phyloP scores from a whole-genome alignment of 2,888 invertebrate genomes.

The Pseudococcus jackbeardsleyi region DNA sequence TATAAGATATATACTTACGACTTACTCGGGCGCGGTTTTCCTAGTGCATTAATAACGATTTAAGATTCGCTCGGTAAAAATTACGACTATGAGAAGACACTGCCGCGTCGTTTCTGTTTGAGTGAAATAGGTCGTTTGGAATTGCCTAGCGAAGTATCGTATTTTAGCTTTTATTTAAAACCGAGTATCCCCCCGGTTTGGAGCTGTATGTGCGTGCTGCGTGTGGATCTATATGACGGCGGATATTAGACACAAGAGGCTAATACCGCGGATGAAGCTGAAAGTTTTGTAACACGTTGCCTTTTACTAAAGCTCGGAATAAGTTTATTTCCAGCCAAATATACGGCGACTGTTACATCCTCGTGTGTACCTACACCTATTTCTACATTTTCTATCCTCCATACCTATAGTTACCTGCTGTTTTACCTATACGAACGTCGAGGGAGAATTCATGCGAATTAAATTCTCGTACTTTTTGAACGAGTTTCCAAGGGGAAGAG shows the following conservation, averaged over 20 bases:
- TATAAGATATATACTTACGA: neutral
- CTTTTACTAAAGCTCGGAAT: constrained; percentile 13
- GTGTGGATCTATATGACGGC: neutral
- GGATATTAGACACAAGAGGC: constrained; percentile 53
- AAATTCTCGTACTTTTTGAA: constrained; percentile 11
- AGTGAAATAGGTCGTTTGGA: constrained; percentile 54
- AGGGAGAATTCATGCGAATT: constrained; percentile 12
- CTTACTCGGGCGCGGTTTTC: neutral
- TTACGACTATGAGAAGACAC: neutral
- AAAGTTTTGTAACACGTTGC: constrained; percentile 54
- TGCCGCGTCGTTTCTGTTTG: neutral
- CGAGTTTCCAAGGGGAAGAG: neutral
- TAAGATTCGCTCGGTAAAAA: constrained; percentile 11
- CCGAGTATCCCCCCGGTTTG: neutral
- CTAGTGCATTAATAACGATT: constrained; percentile 34
- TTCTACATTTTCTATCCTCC: neutral
- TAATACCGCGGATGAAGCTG: constrained; percentile 50
- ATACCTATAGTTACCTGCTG: neutral
- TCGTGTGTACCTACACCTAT: neutral
- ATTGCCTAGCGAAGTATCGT: constrained; percentile 37
- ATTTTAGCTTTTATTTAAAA: constrained; percentile 57
- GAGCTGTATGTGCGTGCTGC: neutral
- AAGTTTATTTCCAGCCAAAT: constrained; percentile 44
- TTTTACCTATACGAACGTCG: neutral
- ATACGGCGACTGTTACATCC: constrained; percentile 20